Conservation (phyloP, 2,888 invertebrate species). For the Drosophila koepferae region DNA sequence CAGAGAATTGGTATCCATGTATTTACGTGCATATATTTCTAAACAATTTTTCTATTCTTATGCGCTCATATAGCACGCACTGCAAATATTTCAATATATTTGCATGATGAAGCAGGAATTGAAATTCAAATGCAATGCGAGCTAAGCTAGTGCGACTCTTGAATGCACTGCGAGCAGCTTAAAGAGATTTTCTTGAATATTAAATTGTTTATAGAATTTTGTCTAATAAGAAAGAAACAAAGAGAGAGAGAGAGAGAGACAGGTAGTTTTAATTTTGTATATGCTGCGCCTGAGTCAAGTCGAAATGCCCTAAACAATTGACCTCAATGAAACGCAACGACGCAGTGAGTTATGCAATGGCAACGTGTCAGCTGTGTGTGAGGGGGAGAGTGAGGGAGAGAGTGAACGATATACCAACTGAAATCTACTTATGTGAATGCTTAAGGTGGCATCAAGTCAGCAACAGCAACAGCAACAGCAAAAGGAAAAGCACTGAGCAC, state of each 20-base stretch:
- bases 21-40: slow-evolving; percentile 45
- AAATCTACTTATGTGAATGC: slow-evolving; percentile 30
- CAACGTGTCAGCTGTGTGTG: slow-evolving; percentile 37
- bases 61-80: slow-evolving; percentile 41
- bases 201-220: not conserved
- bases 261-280: no score
- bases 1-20: not conserved
- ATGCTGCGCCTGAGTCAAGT: not conserved
- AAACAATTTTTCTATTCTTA: slow-evolving; percentile 61
- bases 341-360: slow-evolving; percentile 38
- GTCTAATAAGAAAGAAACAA: not conserved
- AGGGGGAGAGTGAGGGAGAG: not conserved
- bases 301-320: slow-evolving; percentile 7
- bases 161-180: slow-evolving; percentile 22
- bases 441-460: slow-evolving; percentile 24
- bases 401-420: slow-evolving; percentile 1
- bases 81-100: slow-evolving; percentile 59
- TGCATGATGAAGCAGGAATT: slow-evolving; percentile 35
- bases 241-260: no score
- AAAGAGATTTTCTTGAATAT: not conserved
- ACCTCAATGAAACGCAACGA: slow-evolving; percentile 20
- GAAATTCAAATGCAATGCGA: slow-evolving; percentile 16
- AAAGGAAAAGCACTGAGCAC: slow-evolving; percentile 2
- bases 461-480: not conserved
- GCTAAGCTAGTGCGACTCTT: not conserved